Conservation (phyloP, 2,113 vertebrate genomes). For the Phalacrocorax carbo region DNA sequence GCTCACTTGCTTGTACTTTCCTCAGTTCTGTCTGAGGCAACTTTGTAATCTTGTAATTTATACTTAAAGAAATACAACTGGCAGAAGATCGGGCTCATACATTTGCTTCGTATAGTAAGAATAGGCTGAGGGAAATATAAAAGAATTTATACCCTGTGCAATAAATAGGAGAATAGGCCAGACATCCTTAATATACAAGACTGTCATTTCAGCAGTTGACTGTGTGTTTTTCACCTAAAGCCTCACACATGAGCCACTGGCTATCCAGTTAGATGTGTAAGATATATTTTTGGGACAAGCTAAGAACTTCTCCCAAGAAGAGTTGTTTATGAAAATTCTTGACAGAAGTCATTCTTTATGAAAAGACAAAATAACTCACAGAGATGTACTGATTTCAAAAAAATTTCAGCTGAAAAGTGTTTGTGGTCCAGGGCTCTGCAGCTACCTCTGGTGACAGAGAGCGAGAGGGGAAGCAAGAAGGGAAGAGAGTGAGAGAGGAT, state of each 20-base stretch:
- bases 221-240: neutral
- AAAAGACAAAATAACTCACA: neutral
- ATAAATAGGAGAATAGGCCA: neutral
- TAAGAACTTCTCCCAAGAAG: neutral
- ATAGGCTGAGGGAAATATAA: neutral
- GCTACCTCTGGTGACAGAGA: slow-evolving; percentile 15
- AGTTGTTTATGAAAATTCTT: neutral
- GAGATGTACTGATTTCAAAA: neutral
- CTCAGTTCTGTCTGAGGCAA: neutral
- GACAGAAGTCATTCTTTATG: neutral
- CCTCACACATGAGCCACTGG: neutral
- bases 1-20: neutral
- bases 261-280: neutral
- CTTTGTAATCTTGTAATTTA: neutral
- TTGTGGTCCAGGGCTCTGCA: neutral
- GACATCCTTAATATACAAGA: neutral
- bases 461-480: neutral
- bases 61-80: neutral
- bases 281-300: neutral
- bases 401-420: neutral
- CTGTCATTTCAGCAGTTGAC: neutral
- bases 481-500: neutral
- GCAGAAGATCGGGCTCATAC: neutral
- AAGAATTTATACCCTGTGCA: neutral
- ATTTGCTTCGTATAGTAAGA: neutral